Evolutionary conservation across 2,888 invertebrate species (phyloP).

Genomic region (Papilio protenor): DNA sequence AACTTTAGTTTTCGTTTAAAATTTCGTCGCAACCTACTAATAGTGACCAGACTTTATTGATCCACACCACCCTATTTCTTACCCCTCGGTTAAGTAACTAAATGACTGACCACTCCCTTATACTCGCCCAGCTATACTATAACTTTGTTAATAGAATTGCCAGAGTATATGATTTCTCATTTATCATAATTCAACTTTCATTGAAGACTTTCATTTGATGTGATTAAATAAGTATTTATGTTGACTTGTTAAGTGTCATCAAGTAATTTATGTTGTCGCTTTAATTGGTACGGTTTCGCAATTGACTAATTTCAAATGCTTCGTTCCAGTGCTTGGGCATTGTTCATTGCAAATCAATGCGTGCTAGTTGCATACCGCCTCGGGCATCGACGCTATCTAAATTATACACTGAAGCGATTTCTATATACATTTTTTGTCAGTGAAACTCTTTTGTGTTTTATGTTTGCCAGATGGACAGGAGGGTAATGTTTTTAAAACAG

Average conservation of each 20-base stretch:
- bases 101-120: conserved; percentile 40
- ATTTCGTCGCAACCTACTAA: background rate
- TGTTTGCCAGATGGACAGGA: background rate
- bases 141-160: background rate
- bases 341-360: conserved; percentile 59
- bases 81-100: conserved; percentile 25
- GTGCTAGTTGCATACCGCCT: conserved; percentile 54
- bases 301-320: conserved; percentile 42
- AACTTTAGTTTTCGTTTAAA: background rate
- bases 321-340: conserved; percentile 51
- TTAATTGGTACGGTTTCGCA: conserved; percentile 33
- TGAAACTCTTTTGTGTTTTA: background rate
- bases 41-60: conserved; percentile 30
- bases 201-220: background rate
- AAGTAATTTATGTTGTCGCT: conserved; percentile 9
- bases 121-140: background rate
- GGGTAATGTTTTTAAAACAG: background rate
- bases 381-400: conserved; percentile 44
- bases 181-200: background rate
- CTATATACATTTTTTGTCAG: background rate
- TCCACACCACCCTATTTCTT: conserved; percentile 33
- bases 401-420: conserved; percentile 44
- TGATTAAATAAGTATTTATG: background rate
- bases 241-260: conserved; percentile 12
- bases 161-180: background rate